Conservation (phyloP, 1,140 invertebrate genomes). For the Protaetia brevitarsis region DNA sequence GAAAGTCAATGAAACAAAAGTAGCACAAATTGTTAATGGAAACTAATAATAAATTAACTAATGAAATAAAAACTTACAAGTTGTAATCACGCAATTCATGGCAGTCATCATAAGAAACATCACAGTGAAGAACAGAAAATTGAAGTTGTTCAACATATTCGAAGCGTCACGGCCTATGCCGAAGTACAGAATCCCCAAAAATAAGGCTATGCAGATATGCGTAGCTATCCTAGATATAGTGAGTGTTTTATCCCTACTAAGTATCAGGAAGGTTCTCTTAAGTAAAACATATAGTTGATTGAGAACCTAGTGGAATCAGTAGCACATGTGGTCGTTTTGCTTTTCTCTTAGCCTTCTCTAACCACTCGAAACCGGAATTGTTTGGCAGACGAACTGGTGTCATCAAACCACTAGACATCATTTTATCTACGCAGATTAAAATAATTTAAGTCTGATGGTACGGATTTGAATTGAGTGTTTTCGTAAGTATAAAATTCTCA, state of each 20-base stretch:
- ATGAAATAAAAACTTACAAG: slow-evolving; percentile 68
- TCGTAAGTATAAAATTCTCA: slow-evolving; percentile 29
- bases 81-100: slow-evolving; percentile 80
- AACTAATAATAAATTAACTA: neutral
- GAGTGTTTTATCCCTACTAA: slow-evolving; percentile 60
- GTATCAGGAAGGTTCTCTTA: slow-evolving; percentile 59
- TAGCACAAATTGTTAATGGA: neutral
- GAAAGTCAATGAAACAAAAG: neutral
- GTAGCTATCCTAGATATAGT: slow-evolving; percentile 74
- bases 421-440: slow-evolving; percentile 43
- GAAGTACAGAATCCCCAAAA: slow-evolving; percentile 77
- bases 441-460: neutral
- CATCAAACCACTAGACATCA: slow-evolving; percentile 47
- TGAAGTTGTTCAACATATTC: slow-evolving; percentile 35
- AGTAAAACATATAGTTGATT: slow-evolving; percentile 65
- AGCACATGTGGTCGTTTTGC: slow-evolving; percentile 12
- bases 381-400: slow-evolving; percentile 52
- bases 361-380: slow-evolving; percentile 18
- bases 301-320: slow-evolving; percentile 50
- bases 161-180: slow-evolving; percentile 62
- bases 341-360: neutral
- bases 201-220: slow-evolving; percentile 70
- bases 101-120: slow-evolving; percentile 57
- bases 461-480: too few relatives aligned
- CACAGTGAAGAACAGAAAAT: slow-evolving; percentile 35